phyloP scores from a whole-genome alignment of 2,888 invertebrate genomes.

The Zhuqinia jingwanae region DNA sequence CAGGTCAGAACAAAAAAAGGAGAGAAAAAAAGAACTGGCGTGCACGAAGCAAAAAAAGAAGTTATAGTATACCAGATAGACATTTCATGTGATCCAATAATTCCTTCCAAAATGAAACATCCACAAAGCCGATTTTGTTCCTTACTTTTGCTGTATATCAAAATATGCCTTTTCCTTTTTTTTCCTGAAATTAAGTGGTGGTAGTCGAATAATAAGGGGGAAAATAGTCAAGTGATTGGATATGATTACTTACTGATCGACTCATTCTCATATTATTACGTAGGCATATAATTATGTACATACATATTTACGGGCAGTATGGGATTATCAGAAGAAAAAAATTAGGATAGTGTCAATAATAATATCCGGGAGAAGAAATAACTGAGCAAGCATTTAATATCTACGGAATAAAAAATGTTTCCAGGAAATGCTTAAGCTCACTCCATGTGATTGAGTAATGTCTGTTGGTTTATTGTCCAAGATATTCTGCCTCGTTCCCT shows the following conservation, averaged over 20 bases:
- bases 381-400: not conserved
- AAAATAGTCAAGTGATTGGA: not conserved
- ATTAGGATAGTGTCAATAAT: slow-evolving; percentile 50
- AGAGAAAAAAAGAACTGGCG: slow-evolving; percentile 38
- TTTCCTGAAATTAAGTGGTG: no score
- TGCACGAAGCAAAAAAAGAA: slow-evolving; percentile 41
- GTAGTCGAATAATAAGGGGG: no score
- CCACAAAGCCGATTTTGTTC: not conserved
- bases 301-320: slow-evolving; percentile 14
- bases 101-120: not conserved
- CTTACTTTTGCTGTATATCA: no score
- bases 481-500: no score
- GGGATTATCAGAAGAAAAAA: slow-evolving; percentile 38
- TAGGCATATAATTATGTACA: slow-evolving; percentile 2
- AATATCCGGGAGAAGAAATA: slow-evolving; percentile 57
- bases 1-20: no score
- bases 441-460: no score
- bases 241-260: slow-evolving; percentile 7
- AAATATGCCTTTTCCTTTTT: not conserved
- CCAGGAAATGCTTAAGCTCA: no score
- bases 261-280: not conserved
- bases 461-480: no score
- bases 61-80: not conserved
- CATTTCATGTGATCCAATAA: slow-evolving; percentile 39
- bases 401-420: no score